Evolutionary conservation across 2,113 vertebrate genomes (phyloP).

Genomic region (Montifringilla adamsi): DNA sequence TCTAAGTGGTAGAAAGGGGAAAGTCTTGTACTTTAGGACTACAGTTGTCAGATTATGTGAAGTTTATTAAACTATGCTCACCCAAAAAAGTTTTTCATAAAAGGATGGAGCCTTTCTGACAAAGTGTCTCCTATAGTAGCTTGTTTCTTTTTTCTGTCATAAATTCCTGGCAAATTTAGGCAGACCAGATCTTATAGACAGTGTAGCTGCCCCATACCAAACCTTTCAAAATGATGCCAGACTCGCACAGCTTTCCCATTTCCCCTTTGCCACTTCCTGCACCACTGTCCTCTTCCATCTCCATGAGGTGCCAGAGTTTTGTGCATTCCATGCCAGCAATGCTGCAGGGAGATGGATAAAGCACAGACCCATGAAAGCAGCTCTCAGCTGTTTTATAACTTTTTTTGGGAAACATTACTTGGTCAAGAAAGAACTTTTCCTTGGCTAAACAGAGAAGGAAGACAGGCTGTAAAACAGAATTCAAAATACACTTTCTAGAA

Average conservation of each 20-base stretch:
- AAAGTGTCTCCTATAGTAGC: neutral
- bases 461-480: neutral
- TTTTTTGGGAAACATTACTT: neutral
- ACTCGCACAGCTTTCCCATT: rapidly evolving
- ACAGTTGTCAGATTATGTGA: neutral
- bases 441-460: neutral
- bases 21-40: neutral
- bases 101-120: neutral
- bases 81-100: neutral
- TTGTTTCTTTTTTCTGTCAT: neutral
- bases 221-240: neutral
- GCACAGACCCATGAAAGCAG: neutral
- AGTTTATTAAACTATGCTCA: neutral
- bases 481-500: neutral
- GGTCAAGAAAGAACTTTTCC: neutral
- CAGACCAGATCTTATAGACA: neutral
- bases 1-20: neutral
- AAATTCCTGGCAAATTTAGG: neutral
- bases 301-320: neutral
- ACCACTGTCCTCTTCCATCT: neutral
- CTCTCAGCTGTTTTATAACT: neutral
- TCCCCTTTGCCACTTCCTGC: neutral
- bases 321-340: rapidly evolving
- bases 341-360: neutral
- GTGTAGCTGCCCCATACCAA: neutral